A percentile compares a stretch with the other conserved stretches of the same genome.
These are phyloP conservation scores for Maniola hyperantus DNA, from an alignment of 2,888 invertebrate genomes.

Conservation along the genomic window DNA sequence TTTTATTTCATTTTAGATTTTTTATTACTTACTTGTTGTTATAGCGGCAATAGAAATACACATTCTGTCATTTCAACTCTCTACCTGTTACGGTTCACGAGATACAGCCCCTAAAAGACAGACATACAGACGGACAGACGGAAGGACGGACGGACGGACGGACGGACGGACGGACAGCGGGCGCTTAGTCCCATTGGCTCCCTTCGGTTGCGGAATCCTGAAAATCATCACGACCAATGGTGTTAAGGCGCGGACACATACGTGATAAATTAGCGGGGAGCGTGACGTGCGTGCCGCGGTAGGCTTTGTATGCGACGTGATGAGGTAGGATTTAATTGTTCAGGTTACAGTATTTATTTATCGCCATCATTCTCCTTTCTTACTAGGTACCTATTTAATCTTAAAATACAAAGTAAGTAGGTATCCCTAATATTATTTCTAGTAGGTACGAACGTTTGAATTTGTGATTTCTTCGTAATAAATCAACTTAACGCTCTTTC, in stretches of 20 bases:
- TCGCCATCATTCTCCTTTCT: constrained; percentile 9
- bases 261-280: constrained; percentile 50
- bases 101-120: too few relatives aligned
- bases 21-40: too few relatives aligned
- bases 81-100: too few relatives aligned
- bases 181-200: too few relatives aligned
- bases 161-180: too few relatives aligned
- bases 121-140: too few relatives aligned
- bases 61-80: too few relatives aligned
- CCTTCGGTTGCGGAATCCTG: too few relatives aligned
- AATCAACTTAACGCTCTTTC: constrained; percentile 2
- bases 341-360: constrained; percentile 28
- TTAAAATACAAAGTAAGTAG: background rate
- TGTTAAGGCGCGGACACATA: constrained; percentile 70
- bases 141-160: too few relatives aligned
- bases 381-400: background rate
- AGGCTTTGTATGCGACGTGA: constrained; percentile 54
- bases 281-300: constrained; percentile 59
- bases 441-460: background rate
- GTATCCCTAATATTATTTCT: background rate
- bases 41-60: too few relatives aligned
- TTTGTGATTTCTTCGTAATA: constrained; percentile 4
- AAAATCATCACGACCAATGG: constrained; percentile 61
- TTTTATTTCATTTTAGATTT: too few relatives aligned
- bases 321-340: constrained; percentile 42